Percentiles rank a stretch among this genome's conserved stretches.
phyloP scores from a whole-genome alignment of 2,888 invertebrate species.

The Nymphalis polychloros region DNA sequence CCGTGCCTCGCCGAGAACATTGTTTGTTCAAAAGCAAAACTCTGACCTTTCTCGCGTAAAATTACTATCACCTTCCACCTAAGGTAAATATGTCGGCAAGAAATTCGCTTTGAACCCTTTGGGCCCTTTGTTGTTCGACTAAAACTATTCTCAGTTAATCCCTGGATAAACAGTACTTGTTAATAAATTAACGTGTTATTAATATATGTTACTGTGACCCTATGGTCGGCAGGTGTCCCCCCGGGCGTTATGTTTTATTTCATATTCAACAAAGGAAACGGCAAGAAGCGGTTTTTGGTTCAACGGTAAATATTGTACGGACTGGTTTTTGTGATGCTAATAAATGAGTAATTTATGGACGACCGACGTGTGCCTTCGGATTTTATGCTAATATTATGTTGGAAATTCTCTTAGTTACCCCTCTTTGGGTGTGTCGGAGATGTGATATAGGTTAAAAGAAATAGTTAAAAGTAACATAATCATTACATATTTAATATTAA shows the following conservation, averaged over 20 bases:
- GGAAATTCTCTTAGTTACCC: constrained; percentile 37
- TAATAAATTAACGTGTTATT: constrained; percentile 82
- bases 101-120: constrained; percentile 82
- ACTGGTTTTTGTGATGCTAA: constrained; percentile 72
- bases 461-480: no score
- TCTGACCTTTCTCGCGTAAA: constrained; percentile 79
- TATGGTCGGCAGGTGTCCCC: constrained; percentile 76
- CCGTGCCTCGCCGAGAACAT: constrained; percentile 52
- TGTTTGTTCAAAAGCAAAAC: constrained; percentile 56
- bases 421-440: constrained; percentile 9
- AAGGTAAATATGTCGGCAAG: constrained; percentile 82
- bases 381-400: constrained; percentile 43
- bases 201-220: constrained; percentile 79
- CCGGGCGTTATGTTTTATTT: constrained; percentile 65
- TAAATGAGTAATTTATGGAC: constrained; percentile 58
- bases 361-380: constrained; percentile 59
- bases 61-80: constrained; percentile 80
- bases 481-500: no score
- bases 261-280: constrained; percentile 70
- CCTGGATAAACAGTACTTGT: constrained; percentile 80
- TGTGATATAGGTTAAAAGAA: not conserved
- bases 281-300: constrained; percentile 71
- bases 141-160: constrained; percentile 82
- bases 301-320: constrained; percentile 73
- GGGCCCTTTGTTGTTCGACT: constrained; percentile 80